phyloP scores from a whole-genome alignment of 2,888 invertebrate species.

The Lamellibrachia columna region DNA sequence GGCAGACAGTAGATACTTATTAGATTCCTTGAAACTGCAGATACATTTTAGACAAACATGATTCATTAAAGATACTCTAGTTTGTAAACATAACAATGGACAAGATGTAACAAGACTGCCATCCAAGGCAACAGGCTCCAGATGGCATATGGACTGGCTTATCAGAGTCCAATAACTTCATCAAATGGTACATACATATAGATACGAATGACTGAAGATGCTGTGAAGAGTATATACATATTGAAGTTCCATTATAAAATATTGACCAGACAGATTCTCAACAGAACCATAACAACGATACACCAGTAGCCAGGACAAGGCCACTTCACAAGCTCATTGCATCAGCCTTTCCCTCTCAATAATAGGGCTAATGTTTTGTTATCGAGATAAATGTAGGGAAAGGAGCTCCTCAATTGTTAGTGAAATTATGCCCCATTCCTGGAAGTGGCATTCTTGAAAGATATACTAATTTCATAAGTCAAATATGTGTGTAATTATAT shows the following conservation, averaged over 20 bases:
- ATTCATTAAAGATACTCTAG: neutral
- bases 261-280: conserved; percentile 9
- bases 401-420: neutral
- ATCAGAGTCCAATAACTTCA: neutral
- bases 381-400: neutral
- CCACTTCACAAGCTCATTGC: neutral
- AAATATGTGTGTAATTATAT: neutral
- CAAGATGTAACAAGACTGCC: neutral
- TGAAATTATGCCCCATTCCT: neutral
- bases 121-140: neutral
- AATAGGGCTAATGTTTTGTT: neutral
- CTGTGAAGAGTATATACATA: neutral
- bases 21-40: neutral
- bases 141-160: neutral
- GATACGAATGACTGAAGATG: neutral
- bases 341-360: neutral
- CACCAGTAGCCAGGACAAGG: neutral
- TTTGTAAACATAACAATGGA: neutral
- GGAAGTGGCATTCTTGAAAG: neutral
- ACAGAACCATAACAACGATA: neutral
- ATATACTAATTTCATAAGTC: neutral
- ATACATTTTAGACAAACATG: neutral
- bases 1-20: neutral
- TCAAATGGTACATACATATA: neutral
- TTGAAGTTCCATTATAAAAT: neutral